These are phyloP conservation scores for Margarornis squamiger DNA, from an alignment of 2,797 vertebrate genomes.

Conservation along the genomic window DNA sequence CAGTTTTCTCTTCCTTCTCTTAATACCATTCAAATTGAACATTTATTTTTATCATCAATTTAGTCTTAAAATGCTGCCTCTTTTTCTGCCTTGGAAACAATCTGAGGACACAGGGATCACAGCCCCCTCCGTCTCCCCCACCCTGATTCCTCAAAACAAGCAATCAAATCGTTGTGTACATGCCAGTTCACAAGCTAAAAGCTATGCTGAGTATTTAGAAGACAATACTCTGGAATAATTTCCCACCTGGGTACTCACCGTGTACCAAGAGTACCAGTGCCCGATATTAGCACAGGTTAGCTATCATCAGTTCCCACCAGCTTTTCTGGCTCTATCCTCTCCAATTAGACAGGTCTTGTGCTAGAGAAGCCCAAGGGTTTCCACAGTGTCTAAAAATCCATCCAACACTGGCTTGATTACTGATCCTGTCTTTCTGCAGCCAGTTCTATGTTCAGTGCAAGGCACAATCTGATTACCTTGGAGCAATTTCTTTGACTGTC, in stretches of 20 bases:
- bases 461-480: not conserved
- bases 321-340: not conserved
- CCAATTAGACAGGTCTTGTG: not conserved
- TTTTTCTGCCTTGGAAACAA: not conserved
- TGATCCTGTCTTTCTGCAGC: not conserved
- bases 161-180: not conserved
- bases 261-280: not conserved
- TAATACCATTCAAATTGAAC: not conserved
- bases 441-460: not conserved
- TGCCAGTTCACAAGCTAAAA: not conserved
- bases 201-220: not conserved
- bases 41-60: not conserved
- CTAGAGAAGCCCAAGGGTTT: not conserved
- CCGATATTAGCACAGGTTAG: not conserved
- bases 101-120: not conserved
- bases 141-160: not conserved
- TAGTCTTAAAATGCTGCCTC: not conserved
- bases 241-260: not conserved
- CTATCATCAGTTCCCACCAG: not conserved
- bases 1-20: not conserved
- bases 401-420: not conserved
- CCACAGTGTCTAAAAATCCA: not conserved
- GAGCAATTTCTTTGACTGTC: not conserved
- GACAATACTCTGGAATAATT: not conserved
- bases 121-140: not conserved